phyloP scores from a whole-genome alignment of 2,797 vertebrate species.

The Hemitrygon akajei region DNA sequence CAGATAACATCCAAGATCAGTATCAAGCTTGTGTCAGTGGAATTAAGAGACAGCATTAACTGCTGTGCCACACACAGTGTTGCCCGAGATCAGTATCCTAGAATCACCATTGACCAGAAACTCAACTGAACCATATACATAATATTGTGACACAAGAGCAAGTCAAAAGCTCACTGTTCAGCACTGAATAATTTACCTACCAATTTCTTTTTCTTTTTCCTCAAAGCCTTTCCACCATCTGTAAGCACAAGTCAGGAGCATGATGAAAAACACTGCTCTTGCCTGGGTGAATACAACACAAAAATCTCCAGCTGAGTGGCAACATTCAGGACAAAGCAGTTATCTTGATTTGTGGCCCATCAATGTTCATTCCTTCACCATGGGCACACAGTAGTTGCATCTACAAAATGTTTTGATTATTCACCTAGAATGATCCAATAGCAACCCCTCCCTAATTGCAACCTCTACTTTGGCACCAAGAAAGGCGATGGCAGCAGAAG shows the following conservation, averaged over 20 bases:
- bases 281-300: not conserved
- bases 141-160: not conserved
- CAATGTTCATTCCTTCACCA: not conserved
- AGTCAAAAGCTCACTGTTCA: not conserved
- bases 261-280: not conserved
- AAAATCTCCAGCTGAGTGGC: too few relatives aligned
- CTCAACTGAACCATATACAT: not conserved
- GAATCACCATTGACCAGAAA: not conserved
- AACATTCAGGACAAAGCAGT: not conserved
- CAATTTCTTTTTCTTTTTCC: too few relatives aligned
- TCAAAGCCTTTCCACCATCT: not conserved
- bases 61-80: too few relatives aligned
- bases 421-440: not conserved
- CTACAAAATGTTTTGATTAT: not conserved
- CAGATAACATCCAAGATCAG: too few relatives aligned
- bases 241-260: not conserved
- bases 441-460: too few relatives aligned
- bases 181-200: not conserved
- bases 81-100: not conserved
- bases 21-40: too few relatives aligned
- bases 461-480: not conserved
- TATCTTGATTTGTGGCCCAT: not conserved
- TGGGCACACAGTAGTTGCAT: not conserved
- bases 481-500: not conserved
- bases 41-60: too few relatives aligned